Base-by-base conservation (phyloP, 2,113 vertebrate genomes). In the Hucho hucho region DNA sequence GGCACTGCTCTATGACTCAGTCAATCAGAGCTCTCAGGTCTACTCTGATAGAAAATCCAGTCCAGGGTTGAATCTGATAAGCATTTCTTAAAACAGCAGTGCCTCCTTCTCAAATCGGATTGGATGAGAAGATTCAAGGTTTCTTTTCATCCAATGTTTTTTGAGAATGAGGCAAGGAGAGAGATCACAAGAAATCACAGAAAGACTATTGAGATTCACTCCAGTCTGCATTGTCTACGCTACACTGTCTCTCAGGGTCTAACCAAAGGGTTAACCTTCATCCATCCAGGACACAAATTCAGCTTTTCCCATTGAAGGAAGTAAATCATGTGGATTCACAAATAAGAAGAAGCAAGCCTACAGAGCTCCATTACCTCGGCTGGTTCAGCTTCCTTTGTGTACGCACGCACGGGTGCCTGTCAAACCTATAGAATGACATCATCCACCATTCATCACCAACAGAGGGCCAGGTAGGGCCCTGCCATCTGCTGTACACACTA, bases 341-440 rank as follows among this genome's bases (percentile, higher is more conserved):
- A 93, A 96, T 95, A 94, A 94, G 94, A 93, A 95, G 93, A 93
- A 95, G 93, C 92, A 93, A 94, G 90, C 92, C 91, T 64, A 43
- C 61, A 77, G 92, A 77, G 92, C 90, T 92, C 91, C 90, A 53
- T 53, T 53, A 93, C 94, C 94, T 90, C 91, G 86, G 91, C 93
- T 94, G 93, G 70, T 93, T 87, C 89, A 91, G 72, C 91, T 95
- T 93, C 92, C 93, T 95, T 91, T 94, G 93, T 95, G 94, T 92
- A 93, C 81, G 92, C 86, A 87, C 69, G 90, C 85, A 84, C 76
- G 68, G 81, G 72, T 49, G 74, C 81, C 92, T 94, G 94, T 94
- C 93, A 94, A 94, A 93, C 94, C 88, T 89, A 81, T 94, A 94
- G 58, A 9, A 97, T 98, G 96, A 98, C 96, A 98, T 98, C 97